Percentiles rank a stretch among this genome's conserved stretches.
phyloP scores from a whole-genome alignment of 2,888 invertebrate genomes.

The Acholoe squamosa region DNA sequence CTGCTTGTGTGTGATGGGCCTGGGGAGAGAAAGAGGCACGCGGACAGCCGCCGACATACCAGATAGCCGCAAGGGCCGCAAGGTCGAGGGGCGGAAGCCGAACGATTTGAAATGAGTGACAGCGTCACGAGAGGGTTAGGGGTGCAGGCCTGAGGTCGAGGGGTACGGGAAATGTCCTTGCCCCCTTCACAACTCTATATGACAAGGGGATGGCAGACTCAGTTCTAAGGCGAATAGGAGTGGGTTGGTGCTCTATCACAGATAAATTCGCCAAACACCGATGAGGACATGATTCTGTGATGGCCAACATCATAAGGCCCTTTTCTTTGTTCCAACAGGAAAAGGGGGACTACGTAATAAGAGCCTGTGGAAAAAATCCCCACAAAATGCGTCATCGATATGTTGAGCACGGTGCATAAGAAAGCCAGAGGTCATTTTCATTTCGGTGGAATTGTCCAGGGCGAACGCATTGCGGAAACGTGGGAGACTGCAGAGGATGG shows the following conservation, averaged over 20 bases:
- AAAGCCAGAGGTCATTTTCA: too few species aligned
- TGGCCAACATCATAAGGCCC: too few species aligned
- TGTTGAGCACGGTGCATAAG: too few species aligned
- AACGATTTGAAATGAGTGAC: slow-evolving; percentile 22
- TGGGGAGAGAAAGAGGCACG: not conserved
- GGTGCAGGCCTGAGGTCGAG: not conserved
- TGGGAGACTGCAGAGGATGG: too few species aligned
- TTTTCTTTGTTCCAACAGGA: too few species aligned
- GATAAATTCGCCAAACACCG: not conserved
- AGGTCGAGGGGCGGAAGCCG: not conserved
- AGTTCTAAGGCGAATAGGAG: not conserved
- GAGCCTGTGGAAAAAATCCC: too few species aligned
- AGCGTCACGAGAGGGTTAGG: not conserved
- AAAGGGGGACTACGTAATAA: too few species aligned
- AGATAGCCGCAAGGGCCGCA: not conserved
- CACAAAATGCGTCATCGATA: too few species aligned
- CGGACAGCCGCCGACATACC: not conserved
- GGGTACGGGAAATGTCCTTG: not conserved
- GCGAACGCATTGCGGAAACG: too few species aligned
- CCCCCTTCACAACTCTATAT: not conserved
- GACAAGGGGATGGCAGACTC: not conserved
- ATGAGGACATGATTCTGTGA: not conserved
- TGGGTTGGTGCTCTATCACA: not conserved
- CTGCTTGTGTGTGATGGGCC: not conserved
- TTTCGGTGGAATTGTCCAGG: too few species aligned